Base-by-base conservation (phyloP, 2,888 invertebrate species). In the Xiphydria camelus region DNA sequence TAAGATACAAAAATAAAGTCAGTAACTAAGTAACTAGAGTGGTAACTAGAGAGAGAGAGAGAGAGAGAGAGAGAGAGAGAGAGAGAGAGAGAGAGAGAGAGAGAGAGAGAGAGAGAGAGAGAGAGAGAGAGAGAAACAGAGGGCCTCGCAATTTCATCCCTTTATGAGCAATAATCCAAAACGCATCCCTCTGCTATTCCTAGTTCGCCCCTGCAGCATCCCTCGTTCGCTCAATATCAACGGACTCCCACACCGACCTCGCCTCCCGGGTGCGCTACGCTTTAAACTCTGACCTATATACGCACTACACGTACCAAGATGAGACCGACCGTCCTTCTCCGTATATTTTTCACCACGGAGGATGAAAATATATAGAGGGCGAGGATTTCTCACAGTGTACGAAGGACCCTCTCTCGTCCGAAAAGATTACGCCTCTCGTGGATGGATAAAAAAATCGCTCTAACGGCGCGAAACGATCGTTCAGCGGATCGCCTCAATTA, bases 251-350 rank as follows among this genome's bases (percentile, higher is more conserved):
- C n/a, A n/a, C n/a, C n/a, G n/a, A n/a, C n/a, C n/a, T n/a, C n/a
- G n/a, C n/a, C n/a, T n/a, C n/a, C n/a, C n/a, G 12, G 26, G 17
- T 19, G 39, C 20, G 36, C 44, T 39, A 25, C 46, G 39, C 36
- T 47, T 37, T 45, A 36, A 55, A 47, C 57, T 54, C 45, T 54
- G 47, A 57, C 54, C 54, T 54, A 57, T 23, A 20, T 4, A 10
- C n/a, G 10, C 21, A n/a, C n/a, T n/a, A n/a, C n/a, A n/a, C n/a
- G n/a, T n/a, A n/a, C n/a, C n/a, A n/a, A n/a, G n/a, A n/a, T n/a
- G n/a, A n/a, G n/a, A 18, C n/a, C 9, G 5, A n/a, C 41, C 19
- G n/a, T 4, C 23, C 2, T 3, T 15, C 7, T 1, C 34, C 6
- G 5, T 17, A 9, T 29, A 33, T 19, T 6, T 7, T 15, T 32